Evolutionary conservation across 2,797 vertebrate species (phyloP).

Genomic region (Leptatherina wallacei): DNA sequence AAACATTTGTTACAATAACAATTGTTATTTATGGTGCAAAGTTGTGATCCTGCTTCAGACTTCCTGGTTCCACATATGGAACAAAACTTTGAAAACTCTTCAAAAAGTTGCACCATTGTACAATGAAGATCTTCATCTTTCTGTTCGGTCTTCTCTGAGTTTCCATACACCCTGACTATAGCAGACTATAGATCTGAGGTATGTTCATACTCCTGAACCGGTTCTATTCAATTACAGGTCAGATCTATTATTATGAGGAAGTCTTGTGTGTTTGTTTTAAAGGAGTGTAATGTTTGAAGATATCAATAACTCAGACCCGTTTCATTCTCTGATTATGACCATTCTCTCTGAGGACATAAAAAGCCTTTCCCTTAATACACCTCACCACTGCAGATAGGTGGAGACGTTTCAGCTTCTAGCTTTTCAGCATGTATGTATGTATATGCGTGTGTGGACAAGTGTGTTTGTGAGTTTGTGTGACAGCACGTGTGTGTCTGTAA

Average conservation of each 20-base stretch:
- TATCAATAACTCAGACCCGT: constrained; percentile 22
- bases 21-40: not conserved
- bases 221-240: not conserved
- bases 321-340: constrained; percentile 26
- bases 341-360: constrained; percentile 18
- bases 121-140: not conserved
- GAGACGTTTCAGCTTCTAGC: constrained; percentile 28
- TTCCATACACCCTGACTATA: not conserved
- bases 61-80: not conserved
- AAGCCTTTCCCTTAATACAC: constrained; percentile 27
- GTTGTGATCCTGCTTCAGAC: not conserved
- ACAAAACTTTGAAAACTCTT: not conserved
- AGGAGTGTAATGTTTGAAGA: constrained; percentile 52
- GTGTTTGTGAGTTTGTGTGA: constrained; percentile 18
- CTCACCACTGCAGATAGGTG: constrained; percentile 15
- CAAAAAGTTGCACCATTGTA: not conserved
- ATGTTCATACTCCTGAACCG: not conserved
- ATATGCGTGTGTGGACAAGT: not conserved
- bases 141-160: not conserved
- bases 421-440: constrained; percentile 7
- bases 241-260: constrained; percentile 1
- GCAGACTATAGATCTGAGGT: not conserved
- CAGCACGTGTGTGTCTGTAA: constrained; percentile 29
- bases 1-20: not conserved
- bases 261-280: constrained; percentile 39